phyloP scores from a whole-genome alignment of 2,797 vertebrate genomes.

The Takifugu rubripes region DNA sequence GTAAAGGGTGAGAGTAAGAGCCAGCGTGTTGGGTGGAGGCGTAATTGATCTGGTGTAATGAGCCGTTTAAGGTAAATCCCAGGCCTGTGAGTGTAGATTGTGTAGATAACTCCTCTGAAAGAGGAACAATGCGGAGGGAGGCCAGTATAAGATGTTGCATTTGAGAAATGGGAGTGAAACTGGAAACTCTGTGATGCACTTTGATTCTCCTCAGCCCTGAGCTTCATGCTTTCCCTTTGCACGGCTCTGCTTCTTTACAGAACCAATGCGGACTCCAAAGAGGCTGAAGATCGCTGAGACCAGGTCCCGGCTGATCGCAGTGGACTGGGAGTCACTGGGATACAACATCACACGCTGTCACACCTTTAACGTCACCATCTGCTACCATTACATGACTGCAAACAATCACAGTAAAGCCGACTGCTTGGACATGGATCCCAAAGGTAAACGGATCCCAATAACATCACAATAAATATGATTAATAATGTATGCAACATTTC shows the following conservation, averaged over 20 bases:
- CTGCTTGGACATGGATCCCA: conserved; percentile 98
- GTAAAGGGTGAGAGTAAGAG: no score
- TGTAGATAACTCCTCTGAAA: no score
- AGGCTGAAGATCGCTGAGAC: conserved; percentile 96
- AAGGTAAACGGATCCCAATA: conserved; percentile 59
- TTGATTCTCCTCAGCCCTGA: not conserved
- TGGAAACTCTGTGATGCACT: no score
- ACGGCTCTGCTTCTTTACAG: conserved; percentile 58
- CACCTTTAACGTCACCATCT: conserved; percentile 97
- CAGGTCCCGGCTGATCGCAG: conserved; percentile 88
- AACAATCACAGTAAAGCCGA: conserved; percentile 89
- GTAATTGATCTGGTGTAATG: no score
- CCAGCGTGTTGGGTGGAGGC: no score
- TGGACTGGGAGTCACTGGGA: conserved; percentile 97
- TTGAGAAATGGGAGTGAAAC: no score
- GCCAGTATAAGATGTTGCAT: no score
- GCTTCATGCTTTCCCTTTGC: not conserved
- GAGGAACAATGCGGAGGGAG: no score
- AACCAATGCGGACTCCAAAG: conserved; percentile 96
- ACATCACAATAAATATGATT: not conserved
- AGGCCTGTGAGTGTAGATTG: no score
- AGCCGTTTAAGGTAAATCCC: no score
- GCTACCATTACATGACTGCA: conserved; percentile 91
- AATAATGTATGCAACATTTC: no score
- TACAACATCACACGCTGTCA: conserved; percentile 99